Evolutionary conservation across 2,888 invertebrate genomes (phyloP).

Genomic region (Crocallis elinguaria): DNA sequence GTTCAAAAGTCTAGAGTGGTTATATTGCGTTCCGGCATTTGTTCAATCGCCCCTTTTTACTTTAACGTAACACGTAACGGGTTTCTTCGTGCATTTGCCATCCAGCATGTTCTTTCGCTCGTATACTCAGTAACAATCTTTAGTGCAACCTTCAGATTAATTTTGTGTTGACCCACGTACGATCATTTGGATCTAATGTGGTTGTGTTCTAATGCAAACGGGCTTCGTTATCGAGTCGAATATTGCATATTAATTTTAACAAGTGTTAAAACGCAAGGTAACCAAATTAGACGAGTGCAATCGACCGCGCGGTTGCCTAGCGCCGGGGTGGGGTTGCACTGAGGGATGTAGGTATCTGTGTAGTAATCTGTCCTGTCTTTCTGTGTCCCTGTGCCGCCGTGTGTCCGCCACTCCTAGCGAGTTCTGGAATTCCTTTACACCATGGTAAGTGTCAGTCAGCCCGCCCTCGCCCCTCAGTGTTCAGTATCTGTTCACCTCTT

Average conservation of each 20-base stretch:
- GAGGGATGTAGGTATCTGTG: slow-evolving; percentile 86
- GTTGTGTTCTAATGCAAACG: slow-evolving; percentile 84
- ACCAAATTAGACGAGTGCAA: slow-evolving; percentile 80
- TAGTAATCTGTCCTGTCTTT: slow-evolving; percentile 87
- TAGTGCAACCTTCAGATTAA: slow-evolving; percentile 63
- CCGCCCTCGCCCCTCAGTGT: slow-evolving; percentile 86
- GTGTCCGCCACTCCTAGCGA: slow-evolving; percentile 94
- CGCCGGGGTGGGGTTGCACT: slow-evolving; percentile 83
- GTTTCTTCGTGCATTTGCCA: slow-evolving; percentile 64
- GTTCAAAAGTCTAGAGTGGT: slow-evolving; percentile 82
- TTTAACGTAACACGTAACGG: slow-evolving; percentile 57
- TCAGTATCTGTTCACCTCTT: slow-evolving; percentile 83
- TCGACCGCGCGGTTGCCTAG: slow-evolving; percentile 75
- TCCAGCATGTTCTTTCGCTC: slow-evolving; percentile 64
- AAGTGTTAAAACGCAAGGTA: slow-evolving; percentile 83
- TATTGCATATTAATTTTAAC: slow-evolving; percentile 56
- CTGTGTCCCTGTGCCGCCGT: slow-evolving; percentile 89
- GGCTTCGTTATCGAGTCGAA: slow-evolving; percentile 67
- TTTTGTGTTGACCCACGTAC: slow-evolving; percentile 21
- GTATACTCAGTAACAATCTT: slow-evolving; percentile 58
- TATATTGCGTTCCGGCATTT: slow-evolving; percentile 85
- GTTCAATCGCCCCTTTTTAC: slow-evolving; percentile 65
- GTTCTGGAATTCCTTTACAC: slow-evolving; percentile 99
- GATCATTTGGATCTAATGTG: slow-evolving; percentile 43
- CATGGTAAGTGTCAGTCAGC: slow-evolving; percentile 96